A percentile compares a stretch with the other conserved stretches of the same genome.
These are phyloP conservation scores for Anguilla pacifica DNA, from an alignment of 2,797 vertebrate genomes.

Conservation along the genomic window DNA sequence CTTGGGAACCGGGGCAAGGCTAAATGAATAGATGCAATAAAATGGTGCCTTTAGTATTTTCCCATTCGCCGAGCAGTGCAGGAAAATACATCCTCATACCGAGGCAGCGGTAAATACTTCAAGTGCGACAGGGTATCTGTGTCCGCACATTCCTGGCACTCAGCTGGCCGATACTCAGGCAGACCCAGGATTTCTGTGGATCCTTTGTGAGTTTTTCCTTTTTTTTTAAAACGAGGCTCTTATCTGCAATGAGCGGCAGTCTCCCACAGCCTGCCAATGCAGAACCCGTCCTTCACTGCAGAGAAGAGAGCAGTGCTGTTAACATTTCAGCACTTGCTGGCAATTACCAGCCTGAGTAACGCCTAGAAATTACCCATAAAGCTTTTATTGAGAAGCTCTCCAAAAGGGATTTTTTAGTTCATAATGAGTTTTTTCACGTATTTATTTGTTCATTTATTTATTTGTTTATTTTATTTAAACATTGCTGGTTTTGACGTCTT, in stretches of 20 bases:
- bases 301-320: constrained; percentile 18
- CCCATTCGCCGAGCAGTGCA: neutral
- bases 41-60: neutral
- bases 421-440: constrained; percentile 23
- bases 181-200: neutral
- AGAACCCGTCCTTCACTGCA: neutral
- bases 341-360: constrained; percentile 27
- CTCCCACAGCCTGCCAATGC: constrained; percentile 1
- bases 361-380: constrained; percentile 22
- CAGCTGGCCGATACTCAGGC: neutral
- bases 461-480: neutral
- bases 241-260: constrained; percentile 25
- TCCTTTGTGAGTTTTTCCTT: constrained; percentile 20
- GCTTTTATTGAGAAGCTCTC: constrained; percentile 26
- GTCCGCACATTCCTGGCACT: neutral
- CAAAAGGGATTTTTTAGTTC: constrained; percentile 19
- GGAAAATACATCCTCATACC: neutral
- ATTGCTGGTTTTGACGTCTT: neutral
- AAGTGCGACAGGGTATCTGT: neutral
- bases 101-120: neutral
- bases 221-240: constrained; percentile 19
- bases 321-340: constrained; percentile 22
- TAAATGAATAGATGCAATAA: constrained; percentile 29
- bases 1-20: constrained; percentile 22
- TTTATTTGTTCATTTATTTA: constrained; percentile 14